Percentiles rank a stretch among this genome's conserved stretches.
Evolutionary conservation across 2,888 invertebrate genomes (phyloP).

Genomic region (Xylocampa areola): DNA sequence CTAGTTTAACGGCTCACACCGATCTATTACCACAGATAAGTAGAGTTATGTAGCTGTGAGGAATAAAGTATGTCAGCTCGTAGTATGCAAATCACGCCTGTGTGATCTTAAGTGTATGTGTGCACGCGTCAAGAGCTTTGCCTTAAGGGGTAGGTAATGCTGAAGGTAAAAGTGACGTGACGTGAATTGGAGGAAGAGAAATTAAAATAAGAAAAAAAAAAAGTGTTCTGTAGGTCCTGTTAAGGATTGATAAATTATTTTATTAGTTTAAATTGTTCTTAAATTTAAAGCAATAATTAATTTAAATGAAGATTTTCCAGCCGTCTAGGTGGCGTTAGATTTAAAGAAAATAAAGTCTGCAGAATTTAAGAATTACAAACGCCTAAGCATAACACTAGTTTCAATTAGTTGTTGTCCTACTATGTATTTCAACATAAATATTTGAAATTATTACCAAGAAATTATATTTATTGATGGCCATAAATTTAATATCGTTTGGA

Average conservation of each 20-base stretch:
- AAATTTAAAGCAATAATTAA: too few species aligned
- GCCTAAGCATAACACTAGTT: too few species aligned
- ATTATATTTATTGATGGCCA: conserved; percentile 3
- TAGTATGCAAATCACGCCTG: conserved; percentile 57
- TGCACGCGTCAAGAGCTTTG: conserved; percentile 46
- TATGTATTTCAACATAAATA: conserved; percentile 9
- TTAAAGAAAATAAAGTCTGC: too few species aligned
- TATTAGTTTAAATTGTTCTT: too few species aligned
- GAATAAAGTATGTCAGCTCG: conserved; percentile 53
- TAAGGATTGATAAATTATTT: too few species aligned
- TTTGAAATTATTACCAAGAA: conserved; percentile 1
- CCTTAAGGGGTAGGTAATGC: conserved; percentile 38
- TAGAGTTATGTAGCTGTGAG: conserved; percentile 55
- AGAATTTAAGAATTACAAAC: too few species aligned
- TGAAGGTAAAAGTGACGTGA: conserved; percentile 32
- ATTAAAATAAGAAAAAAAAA: neutral
- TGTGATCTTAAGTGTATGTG: conserved; percentile 58
- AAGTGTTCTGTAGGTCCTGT: too few species aligned
- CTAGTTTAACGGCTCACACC: conserved; percentile 60
- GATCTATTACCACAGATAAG: conserved; percentile 60
- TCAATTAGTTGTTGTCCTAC: neutral
- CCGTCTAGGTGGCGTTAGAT: too few species aligned
- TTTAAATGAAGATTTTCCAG: too few species aligned
- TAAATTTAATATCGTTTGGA: neutral
- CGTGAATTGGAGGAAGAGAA: conserved; percentile 23